phyloP scores from a whole-genome alignment of 2,888 invertebrate species.

The Melinopterus prodromus region DNA sequence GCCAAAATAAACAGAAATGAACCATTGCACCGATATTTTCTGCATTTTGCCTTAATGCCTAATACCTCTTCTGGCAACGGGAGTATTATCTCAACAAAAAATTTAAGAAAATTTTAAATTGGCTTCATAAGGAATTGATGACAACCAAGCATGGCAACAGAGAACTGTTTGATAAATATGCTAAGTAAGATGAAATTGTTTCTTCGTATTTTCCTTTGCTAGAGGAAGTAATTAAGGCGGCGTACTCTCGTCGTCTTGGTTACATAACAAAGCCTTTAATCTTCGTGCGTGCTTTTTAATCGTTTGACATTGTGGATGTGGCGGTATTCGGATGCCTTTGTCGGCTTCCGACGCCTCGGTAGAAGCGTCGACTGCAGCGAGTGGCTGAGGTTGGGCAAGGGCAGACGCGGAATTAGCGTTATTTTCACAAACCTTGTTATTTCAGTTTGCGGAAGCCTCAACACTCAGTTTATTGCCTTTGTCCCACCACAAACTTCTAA shows the following conservation, averaged over 20 bases:
- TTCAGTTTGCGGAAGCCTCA: conserved; percentile 4
- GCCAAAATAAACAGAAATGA: no score
- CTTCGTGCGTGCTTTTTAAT: conserved; percentile 36
- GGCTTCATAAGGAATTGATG: no score
- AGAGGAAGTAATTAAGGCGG: conserved; percentile 38
- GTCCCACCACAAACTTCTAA: neutral
- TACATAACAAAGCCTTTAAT: conserved; percentile 39
- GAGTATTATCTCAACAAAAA: no score
- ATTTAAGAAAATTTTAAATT: no score
- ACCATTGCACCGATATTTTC: no score
- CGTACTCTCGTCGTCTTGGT: conserved; percentile 33
- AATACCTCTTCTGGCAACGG: no score
- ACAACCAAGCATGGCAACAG: no score
- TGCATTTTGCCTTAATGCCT: no score
- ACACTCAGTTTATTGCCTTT: neutral
- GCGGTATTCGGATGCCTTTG: neutral
- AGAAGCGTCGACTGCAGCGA: neutral
- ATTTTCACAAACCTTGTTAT: conserved; percentile 4
- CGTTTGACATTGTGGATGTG: conserved; percentile 32
- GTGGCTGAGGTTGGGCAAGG: neutral
- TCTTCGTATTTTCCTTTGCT: neutral
- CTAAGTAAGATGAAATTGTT: neutral
- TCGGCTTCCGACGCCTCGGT: neutral
- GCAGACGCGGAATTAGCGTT: neutral
- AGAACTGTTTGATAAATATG: neutral